Conservation (phyloP, 37 sponge, comb jelly and placozoan genomes). For the Haliclona indistincta region DNA sequence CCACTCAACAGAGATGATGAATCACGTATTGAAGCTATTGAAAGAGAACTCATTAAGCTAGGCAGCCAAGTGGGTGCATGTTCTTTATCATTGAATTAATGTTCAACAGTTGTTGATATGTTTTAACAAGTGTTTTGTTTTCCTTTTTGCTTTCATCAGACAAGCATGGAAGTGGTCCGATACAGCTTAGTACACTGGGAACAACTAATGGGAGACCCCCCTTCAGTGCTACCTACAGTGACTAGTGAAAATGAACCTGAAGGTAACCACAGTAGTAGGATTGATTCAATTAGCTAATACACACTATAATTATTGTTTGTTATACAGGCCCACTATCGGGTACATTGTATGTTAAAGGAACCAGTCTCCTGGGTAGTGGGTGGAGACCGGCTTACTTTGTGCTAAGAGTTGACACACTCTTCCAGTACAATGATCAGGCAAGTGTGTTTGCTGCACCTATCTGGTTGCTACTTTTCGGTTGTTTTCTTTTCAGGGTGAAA, state of each 20-base stretch:
- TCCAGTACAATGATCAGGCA: slow-evolving; percentile 53
- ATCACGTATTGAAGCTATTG: slow-evolving; percentile 34
- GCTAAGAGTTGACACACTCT: slow-evolving; percentile 34
- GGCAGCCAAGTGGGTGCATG: slow-evolving; percentile 43
- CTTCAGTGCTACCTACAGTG: slow-evolving; percentile 6
- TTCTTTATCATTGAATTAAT: neutral
- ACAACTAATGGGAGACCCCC: slow-evolving; percentile 55
- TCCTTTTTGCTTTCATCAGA: slow-evolving; percentile 19
- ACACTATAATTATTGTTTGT: too few relatives aligned
- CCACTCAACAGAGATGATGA: slow-evolving; percentile 60
- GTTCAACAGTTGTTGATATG: neutral
- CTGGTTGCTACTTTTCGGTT: neutral
- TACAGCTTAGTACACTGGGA: slow-evolving; percentile 79
- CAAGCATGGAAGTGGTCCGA: slow-evolving; percentile 43
- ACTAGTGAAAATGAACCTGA: neutral
- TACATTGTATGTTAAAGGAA: too few relatives aligned
- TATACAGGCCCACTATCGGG: too few relatives aligned
- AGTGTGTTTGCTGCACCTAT: neutral
- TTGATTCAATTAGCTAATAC: too few relatives aligned
- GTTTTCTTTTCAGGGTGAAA: neutral
- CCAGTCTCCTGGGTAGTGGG: too few relatives aligned
- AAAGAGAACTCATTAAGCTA: slow-evolving; percentile 57
- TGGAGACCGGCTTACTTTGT: slow-evolving; percentile 65
- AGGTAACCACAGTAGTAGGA: neutral
- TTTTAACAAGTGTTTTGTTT: neutral